A percentile compares a stretch with the other conserved stretches of the same genome.
phyloP scores from a whole-genome alignment of 2,888 invertebrate species.

The Dendrolimus pini region DNA sequence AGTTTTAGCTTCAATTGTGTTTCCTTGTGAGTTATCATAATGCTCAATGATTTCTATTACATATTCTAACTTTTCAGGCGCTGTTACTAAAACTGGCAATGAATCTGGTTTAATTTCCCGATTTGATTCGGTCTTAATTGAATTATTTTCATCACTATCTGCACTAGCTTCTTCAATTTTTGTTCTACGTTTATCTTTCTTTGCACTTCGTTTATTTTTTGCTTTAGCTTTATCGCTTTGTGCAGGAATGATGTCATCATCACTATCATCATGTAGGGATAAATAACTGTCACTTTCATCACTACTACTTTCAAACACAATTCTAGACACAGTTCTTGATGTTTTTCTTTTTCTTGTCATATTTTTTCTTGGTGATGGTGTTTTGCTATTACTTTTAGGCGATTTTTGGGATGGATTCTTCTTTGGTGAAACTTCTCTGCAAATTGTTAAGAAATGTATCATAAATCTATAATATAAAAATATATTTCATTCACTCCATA shows the following conservation, averaged over 20 bases:
- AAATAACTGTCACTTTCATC: neutral
- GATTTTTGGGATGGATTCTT: slow-evolving; percentile 6
- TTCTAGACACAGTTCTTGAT: no score
- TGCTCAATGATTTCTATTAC: slow-evolving; percentile 2
- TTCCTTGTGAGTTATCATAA: neutral
- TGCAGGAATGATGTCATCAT: neutral
- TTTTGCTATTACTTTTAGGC: slow-evolving; percentile 1
- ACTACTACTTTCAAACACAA: slow-evolving; percentile 8
- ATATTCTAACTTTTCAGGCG: neutral
- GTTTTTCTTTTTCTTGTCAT: neutral
- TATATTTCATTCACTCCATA: no score
- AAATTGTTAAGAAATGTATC: no score
- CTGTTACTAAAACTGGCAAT: neutral
- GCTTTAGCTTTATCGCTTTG: slow-evolving; percentile 3
- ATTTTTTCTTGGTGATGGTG: slow-evolving; percentile 1
- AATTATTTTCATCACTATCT: neutral
- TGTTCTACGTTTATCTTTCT: neutral
- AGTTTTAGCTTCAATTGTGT: no score
- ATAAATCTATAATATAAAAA: no score
- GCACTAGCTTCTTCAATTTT: neutral
- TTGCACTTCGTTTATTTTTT: neutral
- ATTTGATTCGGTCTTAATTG: neutral
- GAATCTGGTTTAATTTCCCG: neutral
- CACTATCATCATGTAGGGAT: neutral
- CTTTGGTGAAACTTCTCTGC: neutral